Conservation (phyloP, 2,888 invertebrate genomes). For the Brassicogethes aeneus region DNA sequence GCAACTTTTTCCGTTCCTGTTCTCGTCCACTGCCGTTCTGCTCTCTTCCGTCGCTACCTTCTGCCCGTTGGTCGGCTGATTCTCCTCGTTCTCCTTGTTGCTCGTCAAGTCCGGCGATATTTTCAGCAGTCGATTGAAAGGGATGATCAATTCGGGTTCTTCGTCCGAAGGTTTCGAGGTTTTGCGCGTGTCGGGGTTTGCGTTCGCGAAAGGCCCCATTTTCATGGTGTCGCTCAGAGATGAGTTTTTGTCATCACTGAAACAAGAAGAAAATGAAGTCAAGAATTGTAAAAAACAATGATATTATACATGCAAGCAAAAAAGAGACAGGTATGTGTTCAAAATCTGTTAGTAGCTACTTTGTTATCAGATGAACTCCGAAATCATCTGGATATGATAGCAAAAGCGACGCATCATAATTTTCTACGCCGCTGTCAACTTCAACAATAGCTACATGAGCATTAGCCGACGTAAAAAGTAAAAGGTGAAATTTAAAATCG, state of each 20-base stretch:
- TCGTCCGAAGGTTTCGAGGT: conserved; percentile 44
- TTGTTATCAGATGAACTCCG: too few relatives aligned
- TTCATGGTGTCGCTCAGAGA: conserved; percentile 65
- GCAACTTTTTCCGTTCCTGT: neutral
- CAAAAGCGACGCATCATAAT: too few relatives aligned
- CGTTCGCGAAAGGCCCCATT: conserved; percentile 69
- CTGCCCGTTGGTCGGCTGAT: conserved; percentile 13
- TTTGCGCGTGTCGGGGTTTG: conserved; percentile 21
- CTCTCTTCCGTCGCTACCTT: conserved; percentile 9
- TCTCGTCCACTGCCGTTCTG: conserved; percentile 1
- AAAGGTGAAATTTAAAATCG: too few relatives aligned
- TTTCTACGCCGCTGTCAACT: too few relatives aligned
- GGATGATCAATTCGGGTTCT: conserved; percentile 45
- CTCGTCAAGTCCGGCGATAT: neutral
- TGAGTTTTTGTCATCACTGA: conserved; percentile 55
- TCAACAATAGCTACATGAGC: too few relatives aligned
- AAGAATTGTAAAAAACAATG: too few relatives aligned
- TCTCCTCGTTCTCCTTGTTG: conserved; percentile 9
- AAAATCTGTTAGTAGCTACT: too few relatives aligned
- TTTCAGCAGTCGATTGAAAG: conserved; percentile 59
- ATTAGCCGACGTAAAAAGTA: too few relatives aligned
- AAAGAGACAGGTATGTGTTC: too few relatives aligned
- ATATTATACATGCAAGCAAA: too few relatives aligned
- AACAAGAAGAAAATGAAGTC: conserved; percentile 26
- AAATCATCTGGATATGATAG: too few relatives aligned